Base-by-base conservation (phyloP, 1,140 invertebrate genomes). In the Choristoneura fumiferana region DNA sequence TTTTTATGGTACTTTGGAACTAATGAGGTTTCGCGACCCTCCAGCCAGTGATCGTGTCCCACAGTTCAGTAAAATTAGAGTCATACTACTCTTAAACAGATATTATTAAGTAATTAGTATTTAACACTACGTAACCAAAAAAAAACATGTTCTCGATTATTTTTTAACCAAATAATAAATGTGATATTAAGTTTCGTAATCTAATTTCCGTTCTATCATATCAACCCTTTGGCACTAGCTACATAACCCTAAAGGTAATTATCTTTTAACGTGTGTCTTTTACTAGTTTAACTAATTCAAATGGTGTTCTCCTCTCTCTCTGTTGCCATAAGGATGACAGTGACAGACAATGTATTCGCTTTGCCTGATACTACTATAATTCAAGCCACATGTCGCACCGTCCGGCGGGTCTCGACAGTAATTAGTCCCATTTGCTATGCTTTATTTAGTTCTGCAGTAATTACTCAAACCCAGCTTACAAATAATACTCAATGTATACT, bases 351-450 rank as follows among this genome's bases (percentile, higher is more conserved):
- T 39, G 10, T 12, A 22, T 29, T 29, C 22, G 22, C 22, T 49
- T 22, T 49, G 17, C 43, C 43, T 29, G 43, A 17, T 22, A 17
- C 8, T 13, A 18, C 43, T 12, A 49, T 49, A 54, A 54, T 35
- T 35, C 29, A 54, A 36, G 52, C 52, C 52, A 54, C 74, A 84
- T 84, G 83, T 81, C 80, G 65, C 67, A 58, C 66, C 62, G 62
- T 64, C 71, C 54, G 38, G 54, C 56, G 65, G 54, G 65, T 60
- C 65, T 65, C 60, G 58, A 37, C 67, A 54, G 73, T 77, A 84
- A 86, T 86, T 83, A 86, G 69, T 67, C 58, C 55, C 17, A 84
- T 86, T 86, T 60, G 83, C 69, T 55, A 79, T 74, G 73, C 72
- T 69, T 70, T 65, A 35, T 54, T 66, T 60, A 60, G 72, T 84